Evolutionary conservation across 2,888 invertebrate genomes (phyloP).

Genomic region (Platynereis dumerilii): DNA sequence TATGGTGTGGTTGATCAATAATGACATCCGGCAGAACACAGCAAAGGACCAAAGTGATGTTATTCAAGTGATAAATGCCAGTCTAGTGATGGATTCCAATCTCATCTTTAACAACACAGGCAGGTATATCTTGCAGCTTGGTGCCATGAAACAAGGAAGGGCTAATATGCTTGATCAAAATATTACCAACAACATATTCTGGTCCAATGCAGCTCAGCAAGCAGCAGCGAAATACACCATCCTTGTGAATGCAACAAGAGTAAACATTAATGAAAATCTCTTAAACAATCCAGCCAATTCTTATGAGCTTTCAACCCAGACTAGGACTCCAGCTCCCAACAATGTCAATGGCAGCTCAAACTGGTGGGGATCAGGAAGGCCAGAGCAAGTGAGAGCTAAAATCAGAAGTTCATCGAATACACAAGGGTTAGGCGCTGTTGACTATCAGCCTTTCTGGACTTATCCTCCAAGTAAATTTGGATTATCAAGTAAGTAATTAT

Average conservation of each 20-base stretch:
- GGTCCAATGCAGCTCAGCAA: slow-evolving; percentile 10
- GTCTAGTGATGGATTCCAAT: slow-evolving; percentile 3
- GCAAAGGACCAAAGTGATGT: neutral
- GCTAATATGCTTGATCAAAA: neutral
- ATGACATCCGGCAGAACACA: slow-evolving; percentile 8
- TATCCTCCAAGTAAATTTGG: neutral
- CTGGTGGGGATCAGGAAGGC: slow-evolving; percentile 11
- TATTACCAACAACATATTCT: slow-evolving; percentile 6
- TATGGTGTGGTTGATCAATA: neutral
- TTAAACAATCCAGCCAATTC: slow-evolving; percentile 15
- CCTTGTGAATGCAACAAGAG: neutral
- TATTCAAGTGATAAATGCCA: neutral
- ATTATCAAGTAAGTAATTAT: slow-evolving; percentile 8
- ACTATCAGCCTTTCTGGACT: slow-evolving; percentile 5
- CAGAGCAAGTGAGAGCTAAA: neutral
- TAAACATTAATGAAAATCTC: slow-evolving; percentile 5
- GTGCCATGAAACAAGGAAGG: neutral
- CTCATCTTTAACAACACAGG: slow-evolving; percentile 14
- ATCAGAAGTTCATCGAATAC: neutral
- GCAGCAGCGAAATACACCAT: slow-evolving; percentile 8
- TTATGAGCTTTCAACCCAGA: neutral
- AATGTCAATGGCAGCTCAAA: neutral
- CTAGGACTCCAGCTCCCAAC: neutral
- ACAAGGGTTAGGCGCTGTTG: neutral
- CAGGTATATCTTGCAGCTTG: slow-evolving; percentile 4